Evolutionary conservation across 2,113 vertebrate genomes (phyloP), one percentile per base, ranked within the genome.

Genomic region (Rhinoptilus africanus): DNA sequence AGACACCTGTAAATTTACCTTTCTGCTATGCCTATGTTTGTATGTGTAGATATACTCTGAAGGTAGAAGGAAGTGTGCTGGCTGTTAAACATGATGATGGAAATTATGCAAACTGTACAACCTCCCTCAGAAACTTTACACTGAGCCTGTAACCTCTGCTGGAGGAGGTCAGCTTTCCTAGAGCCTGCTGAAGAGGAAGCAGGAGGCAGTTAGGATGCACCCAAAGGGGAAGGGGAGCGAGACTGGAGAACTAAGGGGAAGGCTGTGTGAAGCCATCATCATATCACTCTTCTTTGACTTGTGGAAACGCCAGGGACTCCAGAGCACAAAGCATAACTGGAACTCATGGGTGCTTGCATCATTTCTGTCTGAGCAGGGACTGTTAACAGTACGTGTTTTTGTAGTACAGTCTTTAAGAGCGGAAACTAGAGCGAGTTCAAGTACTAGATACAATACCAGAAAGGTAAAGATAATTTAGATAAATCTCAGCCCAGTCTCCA

Each of bases 321-420:
- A 39, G 22, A 53, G 28, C 17, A 72, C 23, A 47, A 72, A 23
- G 17, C 24, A 8, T 34, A 50, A 32, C 13, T 54, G 39, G 34
- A 75, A 39, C 43, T 54, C 18, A 19, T 32, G 12, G 14, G 9
- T 72, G 24, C 18, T 89, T 62, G 17, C 26, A 20, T 47, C 15
- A 35, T 57, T n/a, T 41, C 20, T 83, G 16, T 30, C 64, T 50
- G 26, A 74, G 8, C 10, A 72, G 19, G 5, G 15, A 23, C 9
- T 28, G 19, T 39, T 80, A 66, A 81, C 6, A 10, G 19, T 32
- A 6, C 0, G 0, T 77, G 34, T 48, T 35, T 72, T 20, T 41
- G 27, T 41, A 80, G 18, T 8, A 50, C 14, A 8, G 8, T 37
- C 39, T 32, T 79, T 53, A 57, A 85, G 6, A 5, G 35, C 35